phyloP scores from a whole-genome alignment of 2,797 vertebrate genomes.

The Esox lucius region DNA sequence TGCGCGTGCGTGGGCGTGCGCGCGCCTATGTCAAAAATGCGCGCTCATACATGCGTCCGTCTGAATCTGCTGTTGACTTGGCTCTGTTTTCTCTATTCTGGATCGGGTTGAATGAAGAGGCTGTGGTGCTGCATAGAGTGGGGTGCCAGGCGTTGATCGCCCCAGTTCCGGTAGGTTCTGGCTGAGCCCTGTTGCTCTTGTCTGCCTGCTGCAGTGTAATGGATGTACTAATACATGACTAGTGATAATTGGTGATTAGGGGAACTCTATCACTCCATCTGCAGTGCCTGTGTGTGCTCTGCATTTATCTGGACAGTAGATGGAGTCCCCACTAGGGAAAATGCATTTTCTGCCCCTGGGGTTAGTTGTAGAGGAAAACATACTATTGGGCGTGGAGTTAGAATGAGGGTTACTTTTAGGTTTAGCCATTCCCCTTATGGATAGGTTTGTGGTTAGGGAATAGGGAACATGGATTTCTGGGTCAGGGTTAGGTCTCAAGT shows the following conservation, averaged over 20 bases:
- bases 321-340: no score
- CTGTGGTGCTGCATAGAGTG: constrained; percentile 48
- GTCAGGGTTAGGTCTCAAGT: no score
- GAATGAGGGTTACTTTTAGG: no score
- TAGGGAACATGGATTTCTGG: no score
- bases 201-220: constrained; percentile 59
- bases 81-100: constrained; percentile 42
- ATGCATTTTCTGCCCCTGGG: no score
- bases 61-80: constrained; percentile 38
- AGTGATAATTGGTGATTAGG: constrained; percentile 13
- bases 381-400: no score
- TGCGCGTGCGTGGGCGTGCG: constrained; percentile 3
- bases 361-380: no score
- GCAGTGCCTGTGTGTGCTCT: not conserved
- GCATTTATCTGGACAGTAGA: no score
- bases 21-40: not conserved
- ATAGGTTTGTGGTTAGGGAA: no score
- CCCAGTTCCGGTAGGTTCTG: constrained; percentile 62
- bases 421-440: no score
- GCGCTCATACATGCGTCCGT: constrained; percentile 15
- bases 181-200: constrained; percentile 58
- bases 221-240: constrained; percentile 33
- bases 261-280: constrained; percentile 1
- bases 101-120: constrained; percentile 50
- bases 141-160: constrained; percentile 35